Percentiles rank a stretch among this genome's conserved stretches.
Evolutionary conservation across 2,113 vertebrate genomes (phyloP).

Genomic region (Carassius gibelio): DNA sequence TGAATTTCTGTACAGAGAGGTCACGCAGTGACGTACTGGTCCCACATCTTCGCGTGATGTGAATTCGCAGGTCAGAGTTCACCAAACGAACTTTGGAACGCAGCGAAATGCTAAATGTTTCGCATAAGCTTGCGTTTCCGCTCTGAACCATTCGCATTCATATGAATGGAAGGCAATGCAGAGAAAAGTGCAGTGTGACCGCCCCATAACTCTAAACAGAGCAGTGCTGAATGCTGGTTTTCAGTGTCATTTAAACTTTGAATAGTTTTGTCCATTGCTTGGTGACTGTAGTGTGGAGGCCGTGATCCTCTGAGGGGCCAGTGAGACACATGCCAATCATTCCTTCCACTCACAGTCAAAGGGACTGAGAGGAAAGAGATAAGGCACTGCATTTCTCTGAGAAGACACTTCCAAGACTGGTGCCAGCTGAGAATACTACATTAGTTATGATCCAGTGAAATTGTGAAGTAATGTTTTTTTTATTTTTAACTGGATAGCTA

Average conservation of each 20-base stretch:
- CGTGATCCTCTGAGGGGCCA: conserved; percentile 26
- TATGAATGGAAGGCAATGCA: too few species aligned
- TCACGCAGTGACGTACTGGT: too few species aligned
- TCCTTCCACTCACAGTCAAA: not conserved
- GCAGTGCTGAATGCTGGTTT: not conserved
- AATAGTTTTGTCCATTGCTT: conserved; percentile 5
- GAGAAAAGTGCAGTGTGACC: too few species aligned
- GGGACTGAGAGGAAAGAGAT: not conserved
- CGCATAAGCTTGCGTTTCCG: too few species aligned
- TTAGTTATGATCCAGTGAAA: not conserved
- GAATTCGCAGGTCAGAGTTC: too few species aligned
- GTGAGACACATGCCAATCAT: conserved; percentile 12
- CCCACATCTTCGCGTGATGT: too few species aligned
- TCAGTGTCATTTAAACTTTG: not conserved
- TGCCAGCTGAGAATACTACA: not conserved
- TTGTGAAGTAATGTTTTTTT: not conserved
- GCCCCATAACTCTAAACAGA: not conserved
- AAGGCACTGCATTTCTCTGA: not conserved
- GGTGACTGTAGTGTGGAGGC: conserved; percentile 4
- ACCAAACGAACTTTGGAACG: too few species aligned
- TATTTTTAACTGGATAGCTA: not conserved
- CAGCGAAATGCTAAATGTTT: too few species aligned
- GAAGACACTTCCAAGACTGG: not conserved
- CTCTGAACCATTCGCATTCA: too few species aligned
- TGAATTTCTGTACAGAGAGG: too few species aligned